Evolutionary conservation across 2,113 vertebrate species (phyloP).

Genomic region (Lagopus leucura): DNA sequence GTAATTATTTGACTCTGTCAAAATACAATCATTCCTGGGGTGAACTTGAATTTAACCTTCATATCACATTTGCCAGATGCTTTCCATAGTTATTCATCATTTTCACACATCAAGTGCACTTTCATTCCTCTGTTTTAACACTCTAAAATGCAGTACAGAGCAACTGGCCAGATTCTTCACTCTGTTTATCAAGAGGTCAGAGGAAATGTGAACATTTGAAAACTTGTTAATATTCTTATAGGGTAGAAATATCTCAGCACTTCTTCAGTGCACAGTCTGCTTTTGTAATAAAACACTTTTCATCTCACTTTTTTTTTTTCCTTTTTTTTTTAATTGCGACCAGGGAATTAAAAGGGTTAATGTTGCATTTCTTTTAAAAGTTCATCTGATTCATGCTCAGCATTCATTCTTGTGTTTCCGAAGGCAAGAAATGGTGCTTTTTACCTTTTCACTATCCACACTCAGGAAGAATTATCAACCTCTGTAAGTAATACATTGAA

Average conservation of each 20-base stretch:
- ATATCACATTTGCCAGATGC: background rate
- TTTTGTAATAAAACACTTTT: background rate
- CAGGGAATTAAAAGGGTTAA: background rate
- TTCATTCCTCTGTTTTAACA: constrained; percentile 4
- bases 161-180: background rate
- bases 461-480: background rate
- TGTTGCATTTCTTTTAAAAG: background rate
- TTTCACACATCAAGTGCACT: background rate
- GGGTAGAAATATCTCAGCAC: background rate
- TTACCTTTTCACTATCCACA: background rate
- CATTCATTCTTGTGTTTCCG: background rate
- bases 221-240: background rate
- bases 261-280: background rate
- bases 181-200: constrained; percentile 6
- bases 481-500: constrained; percentile 26
- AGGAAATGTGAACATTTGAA: background rate
- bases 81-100: background rate
- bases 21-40: background rate
- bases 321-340: background rate
- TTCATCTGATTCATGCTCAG: background rate
- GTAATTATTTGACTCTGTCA: background rate
- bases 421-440: background rate
- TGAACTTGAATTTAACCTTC: constrained; percentile 14
- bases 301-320: background rate
- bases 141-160: background rate